Conservation (phyloP, 2,797 vertebrate species). For the Decapterus maruadsi region DNA sequence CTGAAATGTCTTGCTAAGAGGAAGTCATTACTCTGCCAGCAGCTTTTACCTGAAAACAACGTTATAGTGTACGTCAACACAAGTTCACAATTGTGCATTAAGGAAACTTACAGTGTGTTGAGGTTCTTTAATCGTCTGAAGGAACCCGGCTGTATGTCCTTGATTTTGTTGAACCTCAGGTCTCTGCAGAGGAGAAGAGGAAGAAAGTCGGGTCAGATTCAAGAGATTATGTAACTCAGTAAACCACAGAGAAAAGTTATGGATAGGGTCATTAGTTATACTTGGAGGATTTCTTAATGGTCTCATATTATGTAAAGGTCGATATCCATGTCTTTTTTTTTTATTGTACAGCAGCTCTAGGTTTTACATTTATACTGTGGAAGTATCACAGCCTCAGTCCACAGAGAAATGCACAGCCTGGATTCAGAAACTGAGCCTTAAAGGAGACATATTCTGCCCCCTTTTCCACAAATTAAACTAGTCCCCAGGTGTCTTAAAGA, state of each 20-base stretch:
- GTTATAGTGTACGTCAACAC: neutral
- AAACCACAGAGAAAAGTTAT: neutral
- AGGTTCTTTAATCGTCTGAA: constrained; percentile 93
- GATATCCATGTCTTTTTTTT: neutral
- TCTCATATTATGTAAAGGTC: neutral
- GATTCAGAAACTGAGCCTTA: too few species aligned
- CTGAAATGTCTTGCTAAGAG: neutral
- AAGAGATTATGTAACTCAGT: neutral
- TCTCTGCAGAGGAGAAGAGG: constrained; percentile 86
- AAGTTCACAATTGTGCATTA: neutral
- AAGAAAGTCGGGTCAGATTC: neutral
- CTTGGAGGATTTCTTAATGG: neutral
- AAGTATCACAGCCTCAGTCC: too few species aligned
- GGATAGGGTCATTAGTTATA: neutral
- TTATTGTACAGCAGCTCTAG: too few species aligned
- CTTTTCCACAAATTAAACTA: too few species aligned
- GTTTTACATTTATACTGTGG: too few species aligned
- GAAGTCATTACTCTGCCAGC: neutral
- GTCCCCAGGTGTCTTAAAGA: too few species aligned
- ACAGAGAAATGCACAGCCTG: too few species aligned
- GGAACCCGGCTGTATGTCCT: constrained; percentile 93
- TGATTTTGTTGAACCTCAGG: constrained; percentile 98
- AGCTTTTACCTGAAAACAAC: neutral
- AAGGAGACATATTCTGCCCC: too few species aligned
- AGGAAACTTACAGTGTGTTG: constrained; percentile 90